Percentiles rank a stretch among this genome's conserved stretches.
phyloP scores from a whole-genome alignment of 1,140 invertebrate species.

The Rhizoglyphus robini region DNA sequence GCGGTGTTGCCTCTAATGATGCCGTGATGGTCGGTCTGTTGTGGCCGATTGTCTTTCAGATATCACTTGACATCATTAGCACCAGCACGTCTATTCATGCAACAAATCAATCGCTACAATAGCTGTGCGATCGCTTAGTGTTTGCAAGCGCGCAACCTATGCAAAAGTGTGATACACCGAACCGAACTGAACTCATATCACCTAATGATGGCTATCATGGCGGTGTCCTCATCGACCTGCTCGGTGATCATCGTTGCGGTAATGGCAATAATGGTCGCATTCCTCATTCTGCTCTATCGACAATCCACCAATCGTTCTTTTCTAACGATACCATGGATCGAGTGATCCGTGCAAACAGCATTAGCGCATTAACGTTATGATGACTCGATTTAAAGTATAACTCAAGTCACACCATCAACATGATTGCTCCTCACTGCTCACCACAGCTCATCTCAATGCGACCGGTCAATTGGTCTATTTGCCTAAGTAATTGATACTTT shows the following conservation, averaged over 20 bases:
- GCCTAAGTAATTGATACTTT: constrained; percentile 12
- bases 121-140: background rate
- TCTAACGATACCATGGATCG: background rate
- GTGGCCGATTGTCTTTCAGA: background rate
- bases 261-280: background rate
- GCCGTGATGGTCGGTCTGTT: background rate
- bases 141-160: background rate
- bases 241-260: background rate
- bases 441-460: too few species aligned
- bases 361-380: background rate
- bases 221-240: constrained; percentile 8
- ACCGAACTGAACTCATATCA: background rate
- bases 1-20: constrained; percentile 12
- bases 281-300: background rate
- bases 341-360: background rate
- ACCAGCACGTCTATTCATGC: background rate
- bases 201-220: background rate
- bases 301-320: background rate
- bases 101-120: constrained; percentile 2
- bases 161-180: constrained; percentile 1
- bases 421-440: too few species aligned
- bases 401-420: too few species aligned
- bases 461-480: background rate
- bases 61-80: background rate
- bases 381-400: too few species aligned